These are phyloP conservation scores for Mormyrus hasselquistii DNA, from an alignment of 2,797 vertebrate species.

Conservation along the genomic window DNA sequence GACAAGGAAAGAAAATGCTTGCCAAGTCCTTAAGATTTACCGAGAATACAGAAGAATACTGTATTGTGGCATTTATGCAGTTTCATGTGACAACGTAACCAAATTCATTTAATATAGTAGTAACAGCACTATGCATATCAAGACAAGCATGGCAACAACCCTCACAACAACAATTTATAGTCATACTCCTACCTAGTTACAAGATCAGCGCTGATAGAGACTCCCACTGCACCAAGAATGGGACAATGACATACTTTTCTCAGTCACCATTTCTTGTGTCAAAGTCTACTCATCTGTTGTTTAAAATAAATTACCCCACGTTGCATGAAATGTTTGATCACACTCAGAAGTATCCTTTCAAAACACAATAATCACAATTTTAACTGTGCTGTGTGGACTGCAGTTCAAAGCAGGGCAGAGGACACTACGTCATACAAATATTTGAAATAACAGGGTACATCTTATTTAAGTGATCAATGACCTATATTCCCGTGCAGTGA, in stretches of 20 bases:
- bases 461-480: neutral
- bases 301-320: neutral
- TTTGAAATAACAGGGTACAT: neutral
- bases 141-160: slow-evolving; percentile 23
- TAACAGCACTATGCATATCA: slow-evolving; percentile 29
- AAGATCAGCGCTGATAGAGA: slow-evolving; percentile 23
- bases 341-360: neutral
- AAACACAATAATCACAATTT: neutral
- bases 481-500: slow-evolving; percentile 22
- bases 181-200: slow-evolving; percentile 19
- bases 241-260: neutral
- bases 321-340: neutral
- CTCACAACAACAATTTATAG: slow-evolving; percentile 22
- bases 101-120: slow-evolving; percentile 25
- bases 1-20: neutral
- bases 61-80: slow-evolving; percentile 9
- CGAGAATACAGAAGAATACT: neutral
- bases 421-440: neutral
- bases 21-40: neutral
- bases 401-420: neutral
- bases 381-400: neutral
- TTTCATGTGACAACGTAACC: slow-evolving; percentile 28
- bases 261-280: neutral
- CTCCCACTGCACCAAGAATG: slow-evolving; percentile 27
- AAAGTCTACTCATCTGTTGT: neutral